Base-by-base conservation (phyloP, 2,797 vertebrate genomes). In the Darevskia nairensis region DNA sequence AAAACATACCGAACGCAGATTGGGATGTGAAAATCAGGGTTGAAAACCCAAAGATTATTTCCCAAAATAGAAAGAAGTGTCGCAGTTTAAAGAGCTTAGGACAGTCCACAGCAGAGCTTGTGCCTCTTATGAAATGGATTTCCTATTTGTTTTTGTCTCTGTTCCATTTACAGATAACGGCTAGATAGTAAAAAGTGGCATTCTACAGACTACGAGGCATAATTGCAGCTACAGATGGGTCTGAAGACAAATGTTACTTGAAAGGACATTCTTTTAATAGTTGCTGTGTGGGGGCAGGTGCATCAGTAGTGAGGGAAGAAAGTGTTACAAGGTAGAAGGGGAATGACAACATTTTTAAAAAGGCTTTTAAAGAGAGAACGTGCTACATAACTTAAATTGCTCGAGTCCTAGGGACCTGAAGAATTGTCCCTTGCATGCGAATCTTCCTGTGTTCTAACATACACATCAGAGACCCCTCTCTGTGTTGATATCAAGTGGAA, bases 21-120 rank as follows among this genome's bases (percentile, higher is more conserved):
- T 77, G 39, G 29, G 69, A 64, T 89, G 11, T 61, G 92, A 77
- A 87, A 89, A 90, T 86, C 89, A 88, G 79, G 68, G 84, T 15
- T 86, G 59, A 50, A 90, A 92, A 86, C 6, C 5, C 86, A 15
- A 85, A 92, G 72, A 72, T 84, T 89, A 87, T 84, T 11, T 89
- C 81, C 44, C 27, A 84, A 86, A 89, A 44, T 82, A 76, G 27
- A 71, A 88, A 41, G 21, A 81, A 61, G 1, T 3, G 2, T 23
- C 85, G 87, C 72, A 59, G 19, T 90, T 23, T 81, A 85, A 86
- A 44, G 21, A 88, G 32, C 76, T 88, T 81, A 85, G 35, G 29
- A n/a, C 66, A 86, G 7, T 15, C 39, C 68, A 71, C 21, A 84
- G 1, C 46, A 21, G 74, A 29, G 19, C 25, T 59, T 92, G 11